Conservation (phyloP, 2,888 invertebrate genomes). For the Agriopis marginaria region DNA sequence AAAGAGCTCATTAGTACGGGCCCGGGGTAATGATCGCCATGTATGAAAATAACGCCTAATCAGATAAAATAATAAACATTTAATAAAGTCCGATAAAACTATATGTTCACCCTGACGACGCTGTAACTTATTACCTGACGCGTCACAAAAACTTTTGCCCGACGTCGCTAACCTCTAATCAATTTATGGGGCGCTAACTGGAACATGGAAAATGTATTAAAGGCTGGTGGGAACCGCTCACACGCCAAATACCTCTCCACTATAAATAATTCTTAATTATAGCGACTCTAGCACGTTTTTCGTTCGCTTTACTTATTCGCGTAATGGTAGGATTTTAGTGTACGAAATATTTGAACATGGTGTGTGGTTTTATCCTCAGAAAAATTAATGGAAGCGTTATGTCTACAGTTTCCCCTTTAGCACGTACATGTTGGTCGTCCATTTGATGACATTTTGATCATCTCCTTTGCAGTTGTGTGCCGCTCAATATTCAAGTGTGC, state of each 20-base stretch:
- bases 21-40: background rate
- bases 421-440: no score
- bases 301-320: slow-evolving; percentile 2
- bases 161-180: slow-evolving; percentile 82
- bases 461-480: no score
- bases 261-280: slow-evolving; percentile 39
- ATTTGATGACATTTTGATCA: no score
- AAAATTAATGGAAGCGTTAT: background rate
- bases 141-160: slow-evolving; percentile 76
- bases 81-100: slow-evolving; percentile 45
- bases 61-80: slow-evolving; percentile 30
- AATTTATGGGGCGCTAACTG: slow-evolving; percentile 86
- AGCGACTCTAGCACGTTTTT: slow-evolving; percentile 16
- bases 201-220: slow-evolving; percentile 86
- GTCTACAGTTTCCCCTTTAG: no score
- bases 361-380: no score
- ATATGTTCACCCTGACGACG: slow-evolving; percentile 54
- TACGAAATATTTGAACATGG: no score
- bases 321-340: background rate
- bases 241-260: slow-evolving; percentile 62
- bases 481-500: no score
- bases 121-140: slow-evolving; percentile 69
- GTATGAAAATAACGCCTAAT: slow-evolving; percentile 14
- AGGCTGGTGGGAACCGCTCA: slow-evolving; percentile 79
- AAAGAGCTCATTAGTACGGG: no score